Conservation (phyloP, 2,797 vertebrate genomes). For the Sebastes oblongus region DNA sequence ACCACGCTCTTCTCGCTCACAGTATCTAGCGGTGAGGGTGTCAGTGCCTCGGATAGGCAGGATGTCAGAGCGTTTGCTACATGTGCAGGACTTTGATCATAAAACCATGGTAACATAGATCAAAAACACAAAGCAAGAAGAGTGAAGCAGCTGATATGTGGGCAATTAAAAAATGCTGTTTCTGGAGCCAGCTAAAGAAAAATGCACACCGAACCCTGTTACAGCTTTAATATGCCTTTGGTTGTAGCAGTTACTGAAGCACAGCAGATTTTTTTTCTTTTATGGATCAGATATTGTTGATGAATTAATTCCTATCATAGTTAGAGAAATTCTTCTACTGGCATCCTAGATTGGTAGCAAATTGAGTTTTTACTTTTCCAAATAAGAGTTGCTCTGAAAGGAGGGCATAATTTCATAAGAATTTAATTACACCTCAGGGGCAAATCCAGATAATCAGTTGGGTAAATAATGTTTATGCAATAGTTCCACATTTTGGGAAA, state of each 20-base stretch:
- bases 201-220: not conserved
- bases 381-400: not conserved
- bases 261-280: not conserved
- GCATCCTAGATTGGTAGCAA: not conserved
- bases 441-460: not conserved
- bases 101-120: conserved; percentile 76
- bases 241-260: not conserved
- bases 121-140: conserved; percentile 22
- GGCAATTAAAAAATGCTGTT: conserved; percentile 63
- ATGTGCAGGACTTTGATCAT: conserved; percentile 54
- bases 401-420: not conserved
- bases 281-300: not conserved
- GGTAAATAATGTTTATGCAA: not conserved
- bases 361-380: not conserved
- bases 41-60: conserved; percentile 9
- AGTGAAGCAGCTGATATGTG: conserved; percentile 63
- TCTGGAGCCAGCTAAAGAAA: conserved; percentile 20
- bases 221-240: not conserved
- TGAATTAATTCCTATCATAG: not conserved
- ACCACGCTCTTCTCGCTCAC: not conserved
- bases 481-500: not conserved
- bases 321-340: not conserved
- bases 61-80: conserved; percentile 16
- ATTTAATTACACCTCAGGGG: not conserved
- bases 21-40: not conserved